A percentile compares a stretch with the other conserved stretches of the same genome.
These are phyloP conservation scores for Phainopepla nitens DNA, from an alignment of 2,113 vertebrate genomes.

Conservation along the genomic window DNA sequence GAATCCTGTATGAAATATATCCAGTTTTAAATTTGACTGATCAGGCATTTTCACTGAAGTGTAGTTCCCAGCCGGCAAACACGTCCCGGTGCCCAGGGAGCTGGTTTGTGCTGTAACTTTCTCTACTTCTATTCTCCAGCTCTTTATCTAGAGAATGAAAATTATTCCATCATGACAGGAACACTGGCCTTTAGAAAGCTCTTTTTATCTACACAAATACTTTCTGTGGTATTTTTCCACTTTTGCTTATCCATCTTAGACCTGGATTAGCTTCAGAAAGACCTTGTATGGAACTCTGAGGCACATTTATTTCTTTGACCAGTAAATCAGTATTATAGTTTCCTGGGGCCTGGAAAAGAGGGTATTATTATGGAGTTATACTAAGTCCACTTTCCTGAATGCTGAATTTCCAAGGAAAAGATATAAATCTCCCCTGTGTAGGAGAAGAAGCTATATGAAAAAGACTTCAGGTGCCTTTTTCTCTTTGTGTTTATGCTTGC, in stretches of 20 bases:
- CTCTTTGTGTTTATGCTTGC: slow-evolving; percentile 19
- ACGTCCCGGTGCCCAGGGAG: not conserved
- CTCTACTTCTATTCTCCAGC: not conserved
- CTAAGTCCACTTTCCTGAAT: slow-evolving; percentile 30
- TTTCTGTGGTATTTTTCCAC: not conserved
- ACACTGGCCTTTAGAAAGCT: slow-evolving; percentile 44
- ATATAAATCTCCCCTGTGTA: slow-evolving; percentile 42
- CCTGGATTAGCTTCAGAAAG: slow-evolving; percentile 58
- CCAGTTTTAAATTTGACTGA: not conserved
- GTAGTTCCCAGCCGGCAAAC: not conserved
- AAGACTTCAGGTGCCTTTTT: slow-evolving; percentile 13
- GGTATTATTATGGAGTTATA: slow-evolving; percentile 36
- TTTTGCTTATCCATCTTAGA: slow-evolving; percentile 39
- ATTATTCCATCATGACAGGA: slow-evolving; percentile 10
- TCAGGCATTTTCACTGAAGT: not conserved
- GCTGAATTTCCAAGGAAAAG: slow-evolving; percentile 25
- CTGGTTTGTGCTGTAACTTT: not conserved
- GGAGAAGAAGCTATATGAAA: slow-evolving; percentile 1
- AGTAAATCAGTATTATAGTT: slow-evolving; percentile 52
- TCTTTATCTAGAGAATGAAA: slow-evolving; percentile 20
- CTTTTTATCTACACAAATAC: slow-evolving; percentile 42
- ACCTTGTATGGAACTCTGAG: slow-evolving; percentile 32
- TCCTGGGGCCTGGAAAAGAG: slow-evolving; percentile 36
- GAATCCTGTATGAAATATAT: not conserved
- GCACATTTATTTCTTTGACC: slow-evolving; percentile 48